Conservation (phyloP, 1,140 invertebrate genomes). For the Nephotettix cincticeps region DNA sequence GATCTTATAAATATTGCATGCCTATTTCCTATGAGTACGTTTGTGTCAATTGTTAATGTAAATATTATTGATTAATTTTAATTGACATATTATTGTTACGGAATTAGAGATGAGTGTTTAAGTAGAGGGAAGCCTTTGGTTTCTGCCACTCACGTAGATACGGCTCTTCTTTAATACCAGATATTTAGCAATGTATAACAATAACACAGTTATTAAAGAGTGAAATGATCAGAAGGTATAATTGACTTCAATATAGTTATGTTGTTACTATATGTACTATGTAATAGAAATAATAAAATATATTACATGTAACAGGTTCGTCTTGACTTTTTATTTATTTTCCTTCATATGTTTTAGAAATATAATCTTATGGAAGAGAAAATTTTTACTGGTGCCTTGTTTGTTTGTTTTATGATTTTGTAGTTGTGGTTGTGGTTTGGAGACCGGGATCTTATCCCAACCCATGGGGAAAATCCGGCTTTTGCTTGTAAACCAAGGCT, state of each 20-base stretch:
- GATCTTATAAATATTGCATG: background rate
- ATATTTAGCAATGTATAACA: conserved; percentile 13
- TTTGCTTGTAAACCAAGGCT: too few species aligned
- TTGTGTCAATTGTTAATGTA: conserved; percentile 12
- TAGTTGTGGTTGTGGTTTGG: too few species aligned
- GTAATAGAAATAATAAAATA: conserved; percentile 2
- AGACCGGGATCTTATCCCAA: too few species aligned
- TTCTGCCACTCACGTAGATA: background rate
- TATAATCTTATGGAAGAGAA: too few species aligned
- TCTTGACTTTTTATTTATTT: background rate
- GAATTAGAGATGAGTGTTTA: conserved; percentile 6
- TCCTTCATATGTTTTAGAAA: too few species aligned
- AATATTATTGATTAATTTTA: conserved; percentile 5
- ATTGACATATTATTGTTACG: background rate
- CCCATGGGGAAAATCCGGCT: too few species aligned
- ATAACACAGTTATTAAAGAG: background rate
- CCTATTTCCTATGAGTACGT: background rate
- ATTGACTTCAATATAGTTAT: conserved; percentile 4
- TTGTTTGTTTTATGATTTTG: too few species aligned
- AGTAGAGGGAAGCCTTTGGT: background rate
- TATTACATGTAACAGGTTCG: background rate
- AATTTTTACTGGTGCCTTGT: too few species aligned
- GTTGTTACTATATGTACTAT: conserved; percentile 4
- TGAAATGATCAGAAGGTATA: background rate
- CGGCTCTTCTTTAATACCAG: conserved; percentile 1